Conservation (phyloP, 2,797 vertebrate species). For the Microctenopoma lineatum region DNA sequence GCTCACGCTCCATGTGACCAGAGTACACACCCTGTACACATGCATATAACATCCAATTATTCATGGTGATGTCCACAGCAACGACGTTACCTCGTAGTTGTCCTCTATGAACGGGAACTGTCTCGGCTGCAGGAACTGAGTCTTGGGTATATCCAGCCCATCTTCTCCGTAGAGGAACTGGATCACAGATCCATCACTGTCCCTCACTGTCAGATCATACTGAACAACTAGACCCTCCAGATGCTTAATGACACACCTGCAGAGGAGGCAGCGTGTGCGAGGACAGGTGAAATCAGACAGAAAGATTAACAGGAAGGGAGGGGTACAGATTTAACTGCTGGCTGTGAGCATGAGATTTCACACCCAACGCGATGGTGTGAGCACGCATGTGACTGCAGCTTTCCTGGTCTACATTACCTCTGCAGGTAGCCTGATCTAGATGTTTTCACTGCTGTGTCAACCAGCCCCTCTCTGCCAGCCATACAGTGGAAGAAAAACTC, state of each 20-base stretch:
- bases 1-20: too few relatives aligned
- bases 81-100: conserved; percentile 90
- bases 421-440: conserved; percentile 97
- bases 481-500: conserved; percentile 99
- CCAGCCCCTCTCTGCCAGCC: conserved; percentile 97
- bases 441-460: conserved; percentile 98
- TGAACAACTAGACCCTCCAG: conserved; percentile 96
- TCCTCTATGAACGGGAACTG: conserved; percentile 95
- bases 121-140: conserved; percentile 89
- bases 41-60: too few relatives aligned
- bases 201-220: conserved; percentile 95
- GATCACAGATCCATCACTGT: conserved; percentile 95
- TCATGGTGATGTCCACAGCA: not conserved
- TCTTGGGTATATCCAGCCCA: conserved; percentile 95
- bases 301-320: not conserved
- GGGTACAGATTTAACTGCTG: too few relatives aligned
- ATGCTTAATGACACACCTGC: conserved; percentile 96
- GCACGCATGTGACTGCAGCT: not conserved
- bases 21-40: too few relatives aligned
- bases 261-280: not conserved
- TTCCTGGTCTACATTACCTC: conserved; percentile 79
- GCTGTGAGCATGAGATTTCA: too few relatives aligned
- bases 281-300: not conserved
- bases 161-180: conserved; percentile 99
- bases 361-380: too few relatives aligned